A percentile compares a stretch with the other conserved stretches of the same genome.
phyloP scores from a whole-genome alignment of 2,797 vertebrate genomes.

The Holocentrus rufus region DNA sequence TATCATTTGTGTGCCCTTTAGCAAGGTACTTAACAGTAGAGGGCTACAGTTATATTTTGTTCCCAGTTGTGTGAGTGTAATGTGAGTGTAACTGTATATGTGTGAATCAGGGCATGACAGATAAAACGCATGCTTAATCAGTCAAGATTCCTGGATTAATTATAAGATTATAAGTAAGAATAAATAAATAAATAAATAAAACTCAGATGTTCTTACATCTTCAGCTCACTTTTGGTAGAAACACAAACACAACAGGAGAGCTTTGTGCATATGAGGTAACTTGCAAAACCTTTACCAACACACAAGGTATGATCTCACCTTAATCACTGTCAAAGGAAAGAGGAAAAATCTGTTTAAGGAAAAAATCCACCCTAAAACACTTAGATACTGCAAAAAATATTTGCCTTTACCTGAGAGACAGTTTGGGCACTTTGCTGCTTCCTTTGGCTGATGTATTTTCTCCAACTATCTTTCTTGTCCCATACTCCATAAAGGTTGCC shows the following conservation, averaged over 20 bases:
- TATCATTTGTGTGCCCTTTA: neutral
- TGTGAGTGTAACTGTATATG: neutral
- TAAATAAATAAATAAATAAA: neutral
- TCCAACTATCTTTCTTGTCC: constrained; percentile 17
- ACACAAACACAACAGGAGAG: neutral
- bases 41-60: neutral
- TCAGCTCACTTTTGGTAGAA: neutral
- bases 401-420: constrained; percentile 20
- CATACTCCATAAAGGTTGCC: constrained; percentile 21
- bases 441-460: constrained; percentile 7
- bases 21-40: neutral
- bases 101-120: neutral
- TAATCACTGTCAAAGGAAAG: too few relatives aligned
- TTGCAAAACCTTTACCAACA: neutral
- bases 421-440: constrained; percentile 19
- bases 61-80: neutral
- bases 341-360: too few relatives aligned
- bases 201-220: neutral
- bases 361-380: too few relatives aligned
- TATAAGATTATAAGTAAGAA: neutral
- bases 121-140: neutral
- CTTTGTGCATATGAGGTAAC: neutral
- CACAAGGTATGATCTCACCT: too few relatives aligned
- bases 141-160: neutral
- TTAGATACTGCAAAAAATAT: too few relatives aligned